Evolutionary conservation across 2,797 vertebrate genomes (phyloP), one percentile per base, ranked within the genome.

Genomic region (Remorina albescens): DNA sequence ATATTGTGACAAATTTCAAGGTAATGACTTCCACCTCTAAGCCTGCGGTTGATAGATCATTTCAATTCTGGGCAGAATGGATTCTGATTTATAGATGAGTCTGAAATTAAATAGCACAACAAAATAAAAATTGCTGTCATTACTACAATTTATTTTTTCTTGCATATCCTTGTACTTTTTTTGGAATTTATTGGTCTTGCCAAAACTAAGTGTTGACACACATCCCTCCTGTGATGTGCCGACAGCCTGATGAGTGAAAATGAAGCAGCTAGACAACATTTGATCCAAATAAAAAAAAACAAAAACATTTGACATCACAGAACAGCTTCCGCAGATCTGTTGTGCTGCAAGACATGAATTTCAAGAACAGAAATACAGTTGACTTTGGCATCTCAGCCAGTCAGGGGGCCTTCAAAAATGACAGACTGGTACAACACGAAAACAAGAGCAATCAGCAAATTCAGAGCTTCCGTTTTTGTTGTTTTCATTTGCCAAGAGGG

Each of bases 401-500:
- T 42, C 39, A 18, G 57, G 50, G 25, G 30, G 13, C 3, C 4
- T 28, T 56, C 19, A 19, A 30, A 57, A 28, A 60, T 36, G 56
- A 36, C 26, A 57, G 51, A 28, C 8, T 47, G 30, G 49, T 34
- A 30, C 15, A 4, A n/a, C 4, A 21, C 47, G 19, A 13, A 47
- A 12, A 56, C 8, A 1, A 57, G 51, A 50, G 55, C 6, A 6
- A 56, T 39, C 28, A 3, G 34, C 10, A 11, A 12, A 5, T 42
- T 55, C 41, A 71, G 32, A 39, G 28, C 42, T 2, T n/a, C n/a
- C n/a, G n/a, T n/a, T n/a, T n/a, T n/a, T n/a, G n/a, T n/a, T n/a
- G 3, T 51, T 76, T 75, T 36, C 47, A 54, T 66, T 60, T 64
- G 30, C 26, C 37, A 4, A 16, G 2, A 53, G 39, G n/a, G 12